phyloP scores from a whole-genome alignment of 2,113 vertebrate species.

The Anhinga rufa region DNA sequence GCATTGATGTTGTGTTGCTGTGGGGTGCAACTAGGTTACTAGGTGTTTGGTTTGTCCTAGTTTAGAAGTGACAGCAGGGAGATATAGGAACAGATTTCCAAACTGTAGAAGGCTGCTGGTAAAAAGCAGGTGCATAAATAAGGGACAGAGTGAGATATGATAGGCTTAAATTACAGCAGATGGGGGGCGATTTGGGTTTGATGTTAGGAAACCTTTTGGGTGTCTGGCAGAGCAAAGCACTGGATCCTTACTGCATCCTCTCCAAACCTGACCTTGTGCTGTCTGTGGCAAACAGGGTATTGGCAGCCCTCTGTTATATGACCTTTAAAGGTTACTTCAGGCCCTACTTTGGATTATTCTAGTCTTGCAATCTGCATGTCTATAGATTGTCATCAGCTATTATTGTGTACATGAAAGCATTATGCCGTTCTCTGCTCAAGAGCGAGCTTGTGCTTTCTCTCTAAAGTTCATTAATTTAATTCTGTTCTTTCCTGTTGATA shows the following conservation, averaged over 20 bases:
- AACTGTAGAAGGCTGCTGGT: not conserved
- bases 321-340: not conserved
- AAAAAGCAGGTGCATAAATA: not conserved
- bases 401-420: not conserved
- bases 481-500: conserved; percentile 57
- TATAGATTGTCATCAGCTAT: not conserved
- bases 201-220: not conserved
- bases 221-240: not conserved
- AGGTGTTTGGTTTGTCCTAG: not conserved
- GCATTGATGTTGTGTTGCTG: not conserved
- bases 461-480: conserved; percentile 24
- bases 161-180: not conserved
- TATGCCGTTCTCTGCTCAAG: not conserved
- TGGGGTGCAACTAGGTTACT: not conserved
- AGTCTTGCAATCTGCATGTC: not conserved
- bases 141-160: not conserved
- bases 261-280: not conserved
- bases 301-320: not conserved
- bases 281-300: not conserved
- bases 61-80: not conserved
- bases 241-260: not conserved
- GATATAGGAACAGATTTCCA: not conserved
- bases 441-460: not conserved
- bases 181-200: rapidly evolving
- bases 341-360: not conserved